Conservation (phyloP, 2,888 invertebrate species). For the Diaperis boleti region DNA sequence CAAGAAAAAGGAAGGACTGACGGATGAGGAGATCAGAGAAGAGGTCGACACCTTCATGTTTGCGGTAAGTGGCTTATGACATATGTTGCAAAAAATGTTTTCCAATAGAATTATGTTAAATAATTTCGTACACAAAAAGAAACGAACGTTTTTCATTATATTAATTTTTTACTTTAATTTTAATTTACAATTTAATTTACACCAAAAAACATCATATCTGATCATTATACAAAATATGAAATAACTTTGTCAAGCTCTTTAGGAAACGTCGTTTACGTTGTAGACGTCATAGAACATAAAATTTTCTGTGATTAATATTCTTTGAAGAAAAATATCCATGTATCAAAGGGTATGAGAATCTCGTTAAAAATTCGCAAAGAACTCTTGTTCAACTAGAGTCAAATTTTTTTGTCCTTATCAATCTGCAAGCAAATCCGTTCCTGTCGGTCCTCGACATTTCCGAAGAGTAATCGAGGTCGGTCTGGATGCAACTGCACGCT, state of each 20-base stretch:
- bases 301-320: slow-evolving; percentile 6
- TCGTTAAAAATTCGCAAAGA: slow-evolving; percentile 10
- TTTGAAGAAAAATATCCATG: slow-evolving; percentile 7
- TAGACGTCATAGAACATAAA: no score
- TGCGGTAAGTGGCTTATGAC: slow-evolving; percentile 55
- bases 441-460: slow-evolving; percentile 13
- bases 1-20: slow-evolving; percentile 51
- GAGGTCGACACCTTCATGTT: slow-evolving; percentile 66
- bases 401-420: slow-evolving; percentile 11
- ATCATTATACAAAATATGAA: no score
- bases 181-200: no score
- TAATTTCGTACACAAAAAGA: no score
- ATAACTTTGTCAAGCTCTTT: no score
- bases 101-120: no score
- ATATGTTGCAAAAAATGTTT: background rate
- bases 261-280: no score
- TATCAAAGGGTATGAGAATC: slow-evolving; percentile 9
- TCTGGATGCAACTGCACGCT: slow-evolving; percentile 22
- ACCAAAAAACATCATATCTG: no score
- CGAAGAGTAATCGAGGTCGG: slow-evolving; percentile 15
- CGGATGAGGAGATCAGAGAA: slow-evolving; percentile 61
- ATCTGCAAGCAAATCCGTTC: slow-evolving; percentile 20
- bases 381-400: background rate
- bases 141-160: no score
- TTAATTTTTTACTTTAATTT: no score